Conservation (phyloP, 1,140 invertebrate genomes). For the Solen grandis region DNA sequence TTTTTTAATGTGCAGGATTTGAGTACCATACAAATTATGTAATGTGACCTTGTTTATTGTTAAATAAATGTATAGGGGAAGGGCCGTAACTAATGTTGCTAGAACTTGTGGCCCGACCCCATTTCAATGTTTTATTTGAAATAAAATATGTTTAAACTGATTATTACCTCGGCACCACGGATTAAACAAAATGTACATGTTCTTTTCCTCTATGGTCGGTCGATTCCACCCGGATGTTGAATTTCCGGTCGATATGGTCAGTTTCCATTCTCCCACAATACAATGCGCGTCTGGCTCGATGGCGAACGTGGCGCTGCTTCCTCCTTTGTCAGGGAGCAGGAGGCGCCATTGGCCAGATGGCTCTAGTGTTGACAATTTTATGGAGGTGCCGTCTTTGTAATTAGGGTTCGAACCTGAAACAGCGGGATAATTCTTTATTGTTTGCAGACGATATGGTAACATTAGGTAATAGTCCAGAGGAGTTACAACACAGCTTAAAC, state of each 20-base stretch:
- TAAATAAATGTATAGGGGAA: too few species aligned
- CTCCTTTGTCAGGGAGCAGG: background rate
- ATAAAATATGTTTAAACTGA: too few species aligned
- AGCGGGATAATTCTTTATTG: background rate
- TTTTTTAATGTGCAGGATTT: too few species aligned
- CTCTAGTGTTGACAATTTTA: background rate
- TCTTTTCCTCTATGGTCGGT: conserved; percentile 82
- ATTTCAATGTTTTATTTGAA: too few species aligned
- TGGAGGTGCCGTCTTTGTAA: conserved; percentile 4
- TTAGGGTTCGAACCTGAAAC: conserved; percentile 22
- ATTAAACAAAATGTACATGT: conserved; percentile 91
- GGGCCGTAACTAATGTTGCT: too few species aligned
- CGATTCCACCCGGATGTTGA: conserved; percentile 60
- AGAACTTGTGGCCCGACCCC: too few species aligned
- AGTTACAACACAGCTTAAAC: too few species aligned
- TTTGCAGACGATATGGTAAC: too few species aligned
- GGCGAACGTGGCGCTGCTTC: conserved; percentile 9
- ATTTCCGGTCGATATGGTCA: conserved; percentile 86
- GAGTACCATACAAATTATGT: too few species aligned
- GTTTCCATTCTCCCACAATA: conserved; percentile 91
- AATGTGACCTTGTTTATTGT: too few species aligned
- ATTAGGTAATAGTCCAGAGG: too few species aligned
- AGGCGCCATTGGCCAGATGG: conserved; percentile 19
- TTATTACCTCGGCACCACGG: conserved; percentile 91
- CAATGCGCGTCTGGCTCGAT: conserved; percentile 83